phyloP scores from a whole-genome alignment of 2,113 vertebrate genomes.

The Otocyon megalotis region DNA sequence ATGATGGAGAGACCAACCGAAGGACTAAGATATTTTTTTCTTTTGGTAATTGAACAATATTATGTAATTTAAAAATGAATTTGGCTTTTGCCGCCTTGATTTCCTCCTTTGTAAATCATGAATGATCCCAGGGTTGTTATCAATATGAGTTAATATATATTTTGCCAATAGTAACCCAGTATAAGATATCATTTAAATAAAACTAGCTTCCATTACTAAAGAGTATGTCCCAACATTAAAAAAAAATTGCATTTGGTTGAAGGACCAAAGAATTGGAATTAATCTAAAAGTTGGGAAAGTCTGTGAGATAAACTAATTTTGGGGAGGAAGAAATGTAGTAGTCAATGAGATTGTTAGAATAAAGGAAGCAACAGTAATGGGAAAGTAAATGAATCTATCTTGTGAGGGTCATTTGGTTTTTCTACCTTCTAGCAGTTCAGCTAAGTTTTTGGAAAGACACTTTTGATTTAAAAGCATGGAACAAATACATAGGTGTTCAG shows the following conservation, averaged over 20 bases:
- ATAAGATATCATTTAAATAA: constrained; percentile 11
- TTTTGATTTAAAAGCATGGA: neutral
- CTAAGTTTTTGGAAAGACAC: neutral
- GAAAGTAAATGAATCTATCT: neutral
- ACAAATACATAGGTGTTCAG: neutral
- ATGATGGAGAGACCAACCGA: neutral
- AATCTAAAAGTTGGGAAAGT: neutral
- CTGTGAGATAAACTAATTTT: neutral
- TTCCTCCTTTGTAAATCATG: neutral
- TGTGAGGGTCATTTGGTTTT: neutral
- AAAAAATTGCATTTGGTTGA: neutral
- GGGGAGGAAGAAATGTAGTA: neutral
- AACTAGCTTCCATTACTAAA: neutral
- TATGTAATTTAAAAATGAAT: neutral
- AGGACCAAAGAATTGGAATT: neutral
- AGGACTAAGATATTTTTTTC: neutral
- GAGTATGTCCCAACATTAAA: neutral
- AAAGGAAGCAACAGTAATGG: neutral
- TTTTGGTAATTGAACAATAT: neutral
- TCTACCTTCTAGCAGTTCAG: neutral
- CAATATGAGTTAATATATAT: neutral
- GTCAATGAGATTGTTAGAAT: neutral
- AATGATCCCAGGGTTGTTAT: neutral
- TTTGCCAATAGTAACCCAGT: constrained; percentile 29
- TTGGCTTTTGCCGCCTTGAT: neutral